phyloP scores from a whole-genome alignment of 2,113 vertebrate genomes.

The Alethe diademata region DNA sequence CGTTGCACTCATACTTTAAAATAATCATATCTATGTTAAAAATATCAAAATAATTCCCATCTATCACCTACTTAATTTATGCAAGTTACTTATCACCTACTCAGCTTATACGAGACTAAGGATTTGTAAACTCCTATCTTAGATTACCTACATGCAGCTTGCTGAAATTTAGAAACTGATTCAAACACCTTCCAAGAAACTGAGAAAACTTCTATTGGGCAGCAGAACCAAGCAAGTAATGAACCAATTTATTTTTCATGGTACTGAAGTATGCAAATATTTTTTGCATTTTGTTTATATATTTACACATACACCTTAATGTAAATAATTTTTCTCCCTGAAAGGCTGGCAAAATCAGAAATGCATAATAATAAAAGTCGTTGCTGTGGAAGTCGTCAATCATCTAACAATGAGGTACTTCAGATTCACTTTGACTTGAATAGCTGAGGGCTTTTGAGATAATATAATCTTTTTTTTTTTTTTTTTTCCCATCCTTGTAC shows the following conservation, averaged over 20 bases:
- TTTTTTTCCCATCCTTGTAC: not conserved
- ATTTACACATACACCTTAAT: not conserved
- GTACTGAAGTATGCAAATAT: not conserved
- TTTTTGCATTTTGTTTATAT: not conserved
- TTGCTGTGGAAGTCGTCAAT: not conserved
- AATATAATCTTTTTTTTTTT: not conserved
- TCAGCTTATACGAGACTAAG: not conserved
- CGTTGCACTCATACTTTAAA: not conserved
- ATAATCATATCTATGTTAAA: not conserved
- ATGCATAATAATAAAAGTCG: not conserved
- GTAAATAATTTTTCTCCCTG: not conserved
- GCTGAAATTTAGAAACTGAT: not conserved
- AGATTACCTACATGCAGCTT: not conserved
- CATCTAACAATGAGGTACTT: not conserved
- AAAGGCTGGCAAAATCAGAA: not conserved
- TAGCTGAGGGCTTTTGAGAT: not conserved
- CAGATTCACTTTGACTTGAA: not conserved
- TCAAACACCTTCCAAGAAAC: not conserved
- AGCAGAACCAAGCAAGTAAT: not conserved
- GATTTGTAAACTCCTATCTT: not conserved
- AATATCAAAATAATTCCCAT: not conserved
- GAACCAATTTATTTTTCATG: not conserved
- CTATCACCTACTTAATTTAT: not conserved
- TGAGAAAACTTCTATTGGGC: not conserved
- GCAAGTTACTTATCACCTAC: no score